phyloP scores from a whole-genome alignment of 2,888 invertebrate genomes.

The Scaptomyza cyrtandrae region DNA sequence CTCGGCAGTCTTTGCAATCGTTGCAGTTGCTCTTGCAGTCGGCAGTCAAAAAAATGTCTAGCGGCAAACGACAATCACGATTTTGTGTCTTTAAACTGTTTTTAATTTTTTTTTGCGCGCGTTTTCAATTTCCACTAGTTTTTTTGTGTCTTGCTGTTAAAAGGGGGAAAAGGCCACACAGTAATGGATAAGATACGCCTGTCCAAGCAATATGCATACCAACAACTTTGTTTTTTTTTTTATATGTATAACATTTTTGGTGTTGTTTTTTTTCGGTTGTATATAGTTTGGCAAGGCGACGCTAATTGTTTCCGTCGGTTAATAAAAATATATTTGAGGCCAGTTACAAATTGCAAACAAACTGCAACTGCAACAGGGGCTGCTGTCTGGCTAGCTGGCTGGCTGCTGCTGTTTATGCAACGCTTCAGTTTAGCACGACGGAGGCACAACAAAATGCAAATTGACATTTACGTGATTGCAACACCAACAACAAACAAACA shows the following conservation, averaged over 20 bases:
- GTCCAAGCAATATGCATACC: slow-evolving; percentile 55
- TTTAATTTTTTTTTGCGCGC: slow-evolving; percentile 65
- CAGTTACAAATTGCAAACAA: slow-evolving; percentile 76
- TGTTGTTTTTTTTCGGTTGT: slow-evolving; percentile 15
- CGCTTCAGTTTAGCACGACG: slow-evolving; percentile 66
- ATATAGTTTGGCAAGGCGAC: slow-evolving; percentile 60
- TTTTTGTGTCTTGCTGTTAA: slow-evolving; percentile 10
- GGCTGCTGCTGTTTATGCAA: slow-evolving; percentile 72
- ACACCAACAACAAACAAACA: slow-evolving; percentile 46
- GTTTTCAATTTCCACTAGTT: slow-evolving; percentile 75
- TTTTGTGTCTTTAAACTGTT: slow-evolving; percentile 71
- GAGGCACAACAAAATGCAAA: slow-evolving; percentile 71
- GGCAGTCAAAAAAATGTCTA: slow-evolving; percentile 52
- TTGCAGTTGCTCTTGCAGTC: background rate
- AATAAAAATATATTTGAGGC: slow-evolving; percentile 80
- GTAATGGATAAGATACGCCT: slow-evolving; percentile 58
- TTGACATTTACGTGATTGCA: slow-evolving; percentile 80
- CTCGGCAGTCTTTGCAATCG: background rate
- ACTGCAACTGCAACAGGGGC: slow-evolving; percentile 43
- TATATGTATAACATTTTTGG: slow-evolving; percentile 30
- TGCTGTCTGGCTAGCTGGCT: slow-evolving; percentile 20
- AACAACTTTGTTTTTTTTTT: slow-evolving; percentile 30
- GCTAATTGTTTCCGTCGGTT: slow-evolving; percentile 83
- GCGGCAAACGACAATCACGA: slow-evolving; percentile 78
- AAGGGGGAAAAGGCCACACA: slow-evolving; percentile 69